Percentiles rank a stretch among this genome's conserved stretches.
These are phyloP conservation scores for Perdita meconis DNA, from an alignment of 2,888 invertebrate genomes.

Conservation along the genomic window DNA sequence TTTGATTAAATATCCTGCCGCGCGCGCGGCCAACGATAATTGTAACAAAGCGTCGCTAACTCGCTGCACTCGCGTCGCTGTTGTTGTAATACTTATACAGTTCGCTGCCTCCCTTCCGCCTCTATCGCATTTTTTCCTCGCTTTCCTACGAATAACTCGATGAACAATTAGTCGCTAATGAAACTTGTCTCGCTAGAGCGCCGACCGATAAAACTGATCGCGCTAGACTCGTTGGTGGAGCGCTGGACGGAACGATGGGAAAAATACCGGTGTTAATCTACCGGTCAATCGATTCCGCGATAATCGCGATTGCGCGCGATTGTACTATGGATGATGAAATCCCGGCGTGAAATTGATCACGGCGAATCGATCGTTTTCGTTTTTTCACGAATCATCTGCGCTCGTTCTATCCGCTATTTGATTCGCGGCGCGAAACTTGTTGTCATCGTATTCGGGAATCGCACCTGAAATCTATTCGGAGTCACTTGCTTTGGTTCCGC, in stretches of 20 bases:
- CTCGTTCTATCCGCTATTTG: background rate
- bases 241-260: slow-evolving; percentile 10
- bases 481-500: too few relatives aligned
- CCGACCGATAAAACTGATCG: slow-evolving; percentile 6
- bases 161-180: slow-evolving; percentile 44
- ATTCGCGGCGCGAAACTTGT: background rate
- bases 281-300: slow-evolving; percentile 28
- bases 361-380: slow-evolving; percentile 22
- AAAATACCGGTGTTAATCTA: slow-evolving; percentile 22
- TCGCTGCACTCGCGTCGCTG: background rate
- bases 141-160: slow-evolving; percentile 20
- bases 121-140: slow-evolving; percentile 20
- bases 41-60: slow-evolving; percentile 23
- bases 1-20: slow-evolving; percentile 48
- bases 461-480: too few relatives aligned
- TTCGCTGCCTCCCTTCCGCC: background rate
- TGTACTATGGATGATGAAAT: background rate
- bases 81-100: slow-evolving; percentile 19
- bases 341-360: background rate
- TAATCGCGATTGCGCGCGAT: slow-evolving; percentile 17
- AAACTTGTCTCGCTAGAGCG: slow-evolving; percentile 24
- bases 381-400: slow-evolving; percentile 8
- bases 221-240: background rate
- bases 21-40: slow-evolving; percentile 29
- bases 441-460: too few relatives aligned